phyloP scores from a whole-genome alignment of 2,888 invertebrate genomes.

The Drosophila infuscata region DNA sequence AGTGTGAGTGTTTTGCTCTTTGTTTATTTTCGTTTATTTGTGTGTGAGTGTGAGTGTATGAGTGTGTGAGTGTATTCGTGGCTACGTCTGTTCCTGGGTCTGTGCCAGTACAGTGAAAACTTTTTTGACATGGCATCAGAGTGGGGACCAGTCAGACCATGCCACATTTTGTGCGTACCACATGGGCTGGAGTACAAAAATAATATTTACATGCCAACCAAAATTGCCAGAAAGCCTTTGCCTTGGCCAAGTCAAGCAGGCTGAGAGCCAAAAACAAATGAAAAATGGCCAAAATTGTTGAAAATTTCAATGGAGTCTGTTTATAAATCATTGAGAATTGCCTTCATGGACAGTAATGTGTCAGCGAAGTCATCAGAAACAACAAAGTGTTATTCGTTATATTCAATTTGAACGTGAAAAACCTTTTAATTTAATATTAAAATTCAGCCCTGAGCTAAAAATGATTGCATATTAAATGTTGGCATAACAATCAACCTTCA shows the following conservation, averaged over 20 bases:
- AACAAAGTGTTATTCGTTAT: slow-evolving; percentile 13
- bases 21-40: slow-evolving; percentile 37
- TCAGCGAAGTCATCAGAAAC: slow-evolving; percentile 40
- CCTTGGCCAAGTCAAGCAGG: slow-evolving; percentile 32
- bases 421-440: slow-evolving; percentile 6
- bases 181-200: slow-evolving; percentile 63
- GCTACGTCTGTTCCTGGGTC: slow-evolving; percentile 5
- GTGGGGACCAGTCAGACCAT: slow-evolving; percentile 13
- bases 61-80: slow-evolving; percentile 4
- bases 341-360: slow-evolving; percentile 43
- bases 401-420: slow-evolving; percentile 13
- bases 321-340: slow-evolving; percentile 50
- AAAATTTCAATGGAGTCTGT: slow-evolving; percentile 51
- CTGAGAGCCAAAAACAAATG: slow-evolving; percentile 34
- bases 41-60: slow-evolving; percentile 3
- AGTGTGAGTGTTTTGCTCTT: slow-evolving; percentile 22
- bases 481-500: neutral
- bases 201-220: slow-evolving; percentile 69
- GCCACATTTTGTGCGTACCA: slow-evolving; percentile 28
- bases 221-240: slow-evolving; percentile 51
- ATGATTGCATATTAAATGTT: neutral
- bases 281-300: slow-evolving; percentile 44
- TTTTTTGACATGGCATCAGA: slow-evolving; percentile 54
- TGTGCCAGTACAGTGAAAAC: slow-evolving; percentile 26
- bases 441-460: neutral